A percentile compares a stretch with the other conserved stretches of the same genome.
phyloP scores from a whole-genome alignment of 2,797 vertebrate species.

The Knipowitschia caucasica region DNA sequence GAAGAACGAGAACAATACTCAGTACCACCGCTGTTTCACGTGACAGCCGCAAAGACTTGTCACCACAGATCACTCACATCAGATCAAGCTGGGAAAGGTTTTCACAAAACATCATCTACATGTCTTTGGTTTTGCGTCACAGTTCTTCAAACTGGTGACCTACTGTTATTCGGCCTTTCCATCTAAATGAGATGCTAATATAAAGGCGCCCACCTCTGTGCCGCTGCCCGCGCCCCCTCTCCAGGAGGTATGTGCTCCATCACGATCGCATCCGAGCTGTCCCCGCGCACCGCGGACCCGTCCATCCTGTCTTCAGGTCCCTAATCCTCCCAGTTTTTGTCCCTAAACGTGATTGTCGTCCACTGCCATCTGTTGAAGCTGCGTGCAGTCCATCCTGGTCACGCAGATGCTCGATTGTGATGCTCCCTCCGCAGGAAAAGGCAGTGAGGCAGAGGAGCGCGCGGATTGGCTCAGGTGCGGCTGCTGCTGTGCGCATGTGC shows the following conservation, averaged over 20 bases:
- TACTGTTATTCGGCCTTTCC: not conserved
- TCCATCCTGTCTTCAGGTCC: slow-evolving; percentile 59
- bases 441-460: slow-evolving; percentile 45
- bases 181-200: not conserved
- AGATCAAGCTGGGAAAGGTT: no score
- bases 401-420: slow-evolving; percentile 36
- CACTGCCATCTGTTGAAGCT: slow-evolving; percentile 16
- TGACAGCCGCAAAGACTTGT: no score
- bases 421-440: slow-evolving; percentile 45
- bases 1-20: no score
- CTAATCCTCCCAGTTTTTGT: not conserved
- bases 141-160: not conserved
- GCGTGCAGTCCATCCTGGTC: slow-evolving; percentile 40
- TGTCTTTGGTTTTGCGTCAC: not conserved
- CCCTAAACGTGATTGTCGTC: not conserved
- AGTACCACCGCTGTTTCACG: no score
- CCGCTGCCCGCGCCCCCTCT: slow-evolving; percentile 55
- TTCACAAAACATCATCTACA: not conserved
- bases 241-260: slow-evolving; percentile 65
- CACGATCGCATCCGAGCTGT: slow-evolving; percentile 71
- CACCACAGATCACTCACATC: no score
- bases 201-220: slow-evolving; percentile 64
- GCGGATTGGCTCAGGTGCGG: slow-evolving; percentile 69
- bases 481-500: slow-evolving; percentile 50
- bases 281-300: slow-evolving; percentile 56